A percentile compares a stretch with the other conserved stretches of the same genome.
These are phyloP conservation scores for Kuschelorhynchus macadamiae DNA, from an alignment of 2,888 invertebrate species.

Conservation along the genomic window DNA sequence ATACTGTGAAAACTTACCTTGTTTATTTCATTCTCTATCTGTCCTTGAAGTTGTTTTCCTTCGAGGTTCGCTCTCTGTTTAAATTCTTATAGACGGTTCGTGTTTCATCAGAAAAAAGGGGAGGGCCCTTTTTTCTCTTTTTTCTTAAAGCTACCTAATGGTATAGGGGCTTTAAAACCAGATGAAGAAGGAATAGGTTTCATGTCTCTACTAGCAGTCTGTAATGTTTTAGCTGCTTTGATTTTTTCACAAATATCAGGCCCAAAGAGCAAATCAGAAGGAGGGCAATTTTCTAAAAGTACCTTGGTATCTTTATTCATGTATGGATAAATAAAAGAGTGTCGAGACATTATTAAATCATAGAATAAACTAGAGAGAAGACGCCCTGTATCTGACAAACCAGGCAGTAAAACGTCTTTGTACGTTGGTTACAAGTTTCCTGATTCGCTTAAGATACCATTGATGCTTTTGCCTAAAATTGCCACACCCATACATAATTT, in stretches of 20 bases:
- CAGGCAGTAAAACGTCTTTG: constrained; percentile 9
- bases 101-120: too few relatives aligned
- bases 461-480: not conserved
- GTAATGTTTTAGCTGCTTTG: not conserved
- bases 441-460: not conserved
- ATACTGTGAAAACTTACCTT: too few relatives aligned
- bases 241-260: constrained; percentile 32
- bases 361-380: constrained; percentile 17
- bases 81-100: too few relatives aligned
- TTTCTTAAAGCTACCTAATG: not conserved
- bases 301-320: constrained; percentile 9
- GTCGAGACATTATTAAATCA: constrained; percentile 26
- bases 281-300: constrained; percentile 14
- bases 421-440: not conserved
- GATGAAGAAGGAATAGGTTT: constrained; percentile 11
- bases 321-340: constrained; percentile 28
- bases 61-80: too few relatives aligned
- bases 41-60: too few relatives aligned
- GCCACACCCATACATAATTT: constrained; percentile 8
- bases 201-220: constrained; percentile 17
- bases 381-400: constrained; percentile 10
- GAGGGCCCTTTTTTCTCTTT: not conserved
- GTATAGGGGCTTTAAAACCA: not conserved
- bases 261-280: constrained; percentile 25
- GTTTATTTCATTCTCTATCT: too few relatives aligned